Evolutionary conservation across 2,797 vertebrate genomes (phyloP).

Genomic region (Sebastes minor): DNA sequence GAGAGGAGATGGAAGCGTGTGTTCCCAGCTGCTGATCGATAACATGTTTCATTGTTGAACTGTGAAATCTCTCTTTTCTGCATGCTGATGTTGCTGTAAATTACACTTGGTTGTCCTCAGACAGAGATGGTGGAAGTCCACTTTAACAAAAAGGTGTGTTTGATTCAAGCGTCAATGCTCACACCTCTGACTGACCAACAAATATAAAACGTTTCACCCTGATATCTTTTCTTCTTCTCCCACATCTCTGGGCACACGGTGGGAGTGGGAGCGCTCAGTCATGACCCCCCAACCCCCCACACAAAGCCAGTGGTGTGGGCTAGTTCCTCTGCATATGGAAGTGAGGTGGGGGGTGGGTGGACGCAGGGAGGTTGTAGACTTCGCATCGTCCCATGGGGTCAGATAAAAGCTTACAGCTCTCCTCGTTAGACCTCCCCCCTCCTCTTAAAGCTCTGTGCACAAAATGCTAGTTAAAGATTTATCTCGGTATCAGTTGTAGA

Average conservation of each 20-base stretch:
- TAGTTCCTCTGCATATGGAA: conserved; percentile 75
- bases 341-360: conserved; percentile 74
- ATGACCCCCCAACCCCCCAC: conserved; percentile 77
- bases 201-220: conserved; percentile 1
- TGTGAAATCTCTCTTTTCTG: neutral
- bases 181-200: neutral
- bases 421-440: conserved; percentile 52
- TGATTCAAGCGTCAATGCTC: neutral
- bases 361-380: conserved; percentile 64
- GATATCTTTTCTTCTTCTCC: conserved; percentile 23
- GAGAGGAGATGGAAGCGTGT: neutral
- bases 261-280: conserved; percentile 69
- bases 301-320: conserved; percentile 61
- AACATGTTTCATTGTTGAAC: neutral
- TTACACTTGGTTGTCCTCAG: neutral
- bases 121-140: neutral
- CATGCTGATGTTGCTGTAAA: neutral
- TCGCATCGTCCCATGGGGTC: conserved; percentile 76
- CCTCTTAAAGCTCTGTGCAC: conserved; percentile 30
- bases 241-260: conserved; percentile 28
- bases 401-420: conserved; percentile 72
- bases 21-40: neutral
- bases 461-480: conserved; percentile 38
- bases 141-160: neutral
- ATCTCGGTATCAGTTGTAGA: conserved; percentile 16